Evolutionary conservation across 1,140 invertebrate species (phyloP), one percentile per base, ranked within the genome.

Genomic region (Drosophila takahashii): DNA sequence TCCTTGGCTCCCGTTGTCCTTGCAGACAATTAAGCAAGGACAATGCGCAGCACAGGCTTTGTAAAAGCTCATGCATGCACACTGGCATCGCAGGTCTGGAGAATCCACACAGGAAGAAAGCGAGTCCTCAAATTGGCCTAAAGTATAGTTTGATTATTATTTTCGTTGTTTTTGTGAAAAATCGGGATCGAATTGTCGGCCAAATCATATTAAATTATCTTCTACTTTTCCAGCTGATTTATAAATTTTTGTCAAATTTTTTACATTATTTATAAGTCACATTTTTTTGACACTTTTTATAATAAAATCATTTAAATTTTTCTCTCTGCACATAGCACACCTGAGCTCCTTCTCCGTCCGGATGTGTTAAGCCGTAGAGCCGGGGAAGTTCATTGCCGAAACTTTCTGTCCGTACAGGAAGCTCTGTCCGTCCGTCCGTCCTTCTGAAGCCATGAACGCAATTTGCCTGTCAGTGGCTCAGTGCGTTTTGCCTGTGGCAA

Each of bases 1-100:
- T 37, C 53, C 45, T 16, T 22, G 22, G 58, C 58, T 48, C 58
- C 65, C 60, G 77, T 77, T 85, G 81, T 80, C 81, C 84, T 87
- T 89, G 77, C 84, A 89, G 57, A 87, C 84, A 87, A 87, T 87
- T 89, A 87, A 79, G 84, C 84, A 87, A 78, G 79, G 73, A 87
- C 84, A 87, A 87, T 89, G 79, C 76, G 45, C 50, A 27, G 53
- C 65, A 66, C 54, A 71, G 52, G 77, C 62, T 64, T 83, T 74
- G 65, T 67, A 71, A 59, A 72, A 74, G 73, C 73, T 56, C 51
- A 71, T 57, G 66, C 66, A 81, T 61, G 59, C 50, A 69, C 27
- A 69, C 53, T 34, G 50, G 36, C 29, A 45, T n/a, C 48, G 41
- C 48, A 44, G 27, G 56, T 54, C 39, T 64, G 36, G 26, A 2